Evolutionary conservation across 2,888 invertebrate genomes (phyloP).

Genomic region (Ochropleura plecta): DNA sequence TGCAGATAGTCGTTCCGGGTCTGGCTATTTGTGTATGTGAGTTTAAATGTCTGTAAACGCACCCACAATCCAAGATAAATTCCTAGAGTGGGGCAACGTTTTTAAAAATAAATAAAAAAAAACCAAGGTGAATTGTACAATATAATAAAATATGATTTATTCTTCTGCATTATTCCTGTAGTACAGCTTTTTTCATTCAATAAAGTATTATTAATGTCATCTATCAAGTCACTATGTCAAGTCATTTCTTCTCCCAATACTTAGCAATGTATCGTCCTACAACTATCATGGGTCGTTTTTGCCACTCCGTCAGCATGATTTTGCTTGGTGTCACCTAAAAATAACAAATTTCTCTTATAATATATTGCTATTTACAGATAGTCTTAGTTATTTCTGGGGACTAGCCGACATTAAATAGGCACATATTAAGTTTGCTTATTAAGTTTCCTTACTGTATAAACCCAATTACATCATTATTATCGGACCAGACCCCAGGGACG

Average conservation of each 20-base stretch:
- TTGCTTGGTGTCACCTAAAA: conserved; percentile 91
- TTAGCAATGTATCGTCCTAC: conserved; percentile 92
- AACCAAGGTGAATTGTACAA: background rate
- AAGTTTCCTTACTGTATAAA: background rate
- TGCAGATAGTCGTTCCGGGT: too few relatives aligned
- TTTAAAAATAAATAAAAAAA: background rate
- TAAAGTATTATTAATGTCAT: background rate
- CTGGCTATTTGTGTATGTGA: too few relatives aligned
- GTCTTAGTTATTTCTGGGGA: background rate
- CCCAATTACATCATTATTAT: background rate
- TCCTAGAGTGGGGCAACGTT: too few relatives aligned
- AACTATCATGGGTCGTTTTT: conserved; percentile 92
- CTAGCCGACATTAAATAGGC: background rate
- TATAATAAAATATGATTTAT: conserved; percentile 4
- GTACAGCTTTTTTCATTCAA: background rate
- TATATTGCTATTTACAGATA: fast-evolving
- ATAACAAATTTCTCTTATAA: conserved; percentile 2
- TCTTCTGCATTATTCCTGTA: background rate
- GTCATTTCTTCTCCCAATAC: conserved; percentile 54
- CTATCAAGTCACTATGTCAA: too few relatives aligned
- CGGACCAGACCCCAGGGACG: background rate
- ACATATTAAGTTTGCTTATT: background rate
- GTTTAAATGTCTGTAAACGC: too few relatives aligned
- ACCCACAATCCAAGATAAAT: too few relatives aligned
- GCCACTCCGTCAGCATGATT: conserved; percentile 91